Evolutionary conservation across 2,797 vertebrate species (phyloP), one percentile per base, ranked within the genome.

Genomic region (Ctenopoma multispine): DNA sequence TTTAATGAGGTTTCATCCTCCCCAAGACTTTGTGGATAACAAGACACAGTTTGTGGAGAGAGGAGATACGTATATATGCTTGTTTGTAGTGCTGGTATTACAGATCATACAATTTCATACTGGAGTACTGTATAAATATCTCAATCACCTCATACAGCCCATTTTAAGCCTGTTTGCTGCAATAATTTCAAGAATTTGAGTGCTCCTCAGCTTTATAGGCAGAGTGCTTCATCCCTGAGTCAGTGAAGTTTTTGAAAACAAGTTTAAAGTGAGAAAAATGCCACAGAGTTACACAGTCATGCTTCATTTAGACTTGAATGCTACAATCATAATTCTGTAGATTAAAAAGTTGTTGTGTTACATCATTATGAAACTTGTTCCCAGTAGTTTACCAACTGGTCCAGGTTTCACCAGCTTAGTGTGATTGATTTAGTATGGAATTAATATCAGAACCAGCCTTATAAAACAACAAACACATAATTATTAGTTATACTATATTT

Each of bases 1-100:
- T 82, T 86, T 89, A 87, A 91, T 85, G 77, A 90, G 79, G 76
- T 84, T 82, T 91, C 72, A 88, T 83, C 81, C 83, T 82, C 43
- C 49, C 58, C 31, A 57, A 79, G 76, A 89, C 80, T 83, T 76
- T 85, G 74, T 80, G 78, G 75, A 84, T 85, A 87, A 85, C 81
- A 86, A 84, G 79, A 81, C 62, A 71, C 63, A 58, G 73, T 75
- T 82, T 86, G 74, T 64, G 64, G 41, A 36, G 29, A 79, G 66
- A 69, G 36, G 29, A 65, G 63, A 72, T 77, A 71, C 68, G 59
- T 58, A 47, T 69, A 69, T 68, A 47, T 63, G 31, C 23, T 29
- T 65, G 50, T 85, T 83, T 87, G 65, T 75, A 62, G 31, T 49
- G 48, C 63, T 65, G 21, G 63, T 69, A 48, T 80, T 67, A 69